phyloP scores from a whole-genome alignment of 2,113 vertebrate genomes.

The Prochilodus magdalenae region DNA sequence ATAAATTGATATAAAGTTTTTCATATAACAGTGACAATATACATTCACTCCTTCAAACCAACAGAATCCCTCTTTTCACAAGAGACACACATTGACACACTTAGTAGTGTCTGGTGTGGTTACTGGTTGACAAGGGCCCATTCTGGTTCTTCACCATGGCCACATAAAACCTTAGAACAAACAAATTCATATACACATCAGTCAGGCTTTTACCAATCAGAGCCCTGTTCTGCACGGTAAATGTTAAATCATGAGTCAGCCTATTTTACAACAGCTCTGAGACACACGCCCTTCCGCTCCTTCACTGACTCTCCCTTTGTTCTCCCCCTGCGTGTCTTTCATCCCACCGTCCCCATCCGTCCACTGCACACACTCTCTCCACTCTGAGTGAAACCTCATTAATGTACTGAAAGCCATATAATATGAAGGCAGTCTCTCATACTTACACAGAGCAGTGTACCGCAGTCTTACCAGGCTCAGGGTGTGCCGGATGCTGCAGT shows the following conservation, averaged over 20 bases:
- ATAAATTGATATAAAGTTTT: neutral
- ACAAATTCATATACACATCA: neutral
- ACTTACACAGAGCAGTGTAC: neutral
- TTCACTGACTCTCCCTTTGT: constrained; percentile 8
- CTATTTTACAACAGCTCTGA: neutral
- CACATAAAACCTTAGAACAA: neutral
- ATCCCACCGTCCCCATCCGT: neutral
- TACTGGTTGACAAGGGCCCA: neutral
- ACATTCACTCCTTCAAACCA: neutral
- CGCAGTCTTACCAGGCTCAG: constrained; percentile 42
- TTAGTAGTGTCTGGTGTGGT: neutral
- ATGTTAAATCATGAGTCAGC: neutral
- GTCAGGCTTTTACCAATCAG: neutral
- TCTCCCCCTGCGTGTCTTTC: neutral
- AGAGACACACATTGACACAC: neutral
- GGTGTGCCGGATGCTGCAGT: constrained; percentile 6
- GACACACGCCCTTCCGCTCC: neutral
- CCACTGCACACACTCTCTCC: too few relatives aligned
- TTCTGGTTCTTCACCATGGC: neutral
- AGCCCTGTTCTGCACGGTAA: neutral
- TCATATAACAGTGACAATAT: neutral
- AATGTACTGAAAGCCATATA: neutral
- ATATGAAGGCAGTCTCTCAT: neutral
- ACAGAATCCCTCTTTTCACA: neutral
- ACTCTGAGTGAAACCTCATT: neutral